Conservation (phyloP, 1,140 invertebrate genomes). For the Leptopilina boulardi region DNA sequence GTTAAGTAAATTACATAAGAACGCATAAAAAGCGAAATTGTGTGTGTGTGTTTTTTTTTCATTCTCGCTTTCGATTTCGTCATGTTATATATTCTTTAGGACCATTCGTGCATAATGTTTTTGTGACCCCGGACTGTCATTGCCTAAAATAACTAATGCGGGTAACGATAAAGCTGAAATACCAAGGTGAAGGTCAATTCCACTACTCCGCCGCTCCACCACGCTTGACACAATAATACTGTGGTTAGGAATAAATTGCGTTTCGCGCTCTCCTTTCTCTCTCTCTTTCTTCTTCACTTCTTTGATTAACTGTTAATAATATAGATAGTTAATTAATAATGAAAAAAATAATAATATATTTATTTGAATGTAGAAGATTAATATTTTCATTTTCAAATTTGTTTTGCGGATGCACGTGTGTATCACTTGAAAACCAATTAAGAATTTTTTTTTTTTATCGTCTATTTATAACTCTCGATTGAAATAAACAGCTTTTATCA, state of each 20-base stretch:
- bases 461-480: neutral
- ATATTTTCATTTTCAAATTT: neutral
- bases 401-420: neutral
- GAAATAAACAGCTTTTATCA: neutral
- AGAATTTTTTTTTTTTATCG: slow-evolving; percentile 15
- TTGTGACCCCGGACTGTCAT: slow-evolving; percentile 64
- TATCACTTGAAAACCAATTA: neutral
- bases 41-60: neutral
- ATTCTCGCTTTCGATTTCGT: neutral
- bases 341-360: no score
- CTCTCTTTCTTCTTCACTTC: neutral
- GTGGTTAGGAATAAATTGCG: neutral
- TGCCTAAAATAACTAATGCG: slow-evolving; percentile 67
- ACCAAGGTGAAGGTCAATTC: slow-evolving; percentile 63
- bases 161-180: slow-evolving; percentile 49
- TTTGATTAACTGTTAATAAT: neutral
- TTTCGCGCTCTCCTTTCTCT: slow-evolving; percentile 22
- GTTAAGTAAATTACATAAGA: slow-evolving; percentile 26
- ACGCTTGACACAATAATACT: neutral
- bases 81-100: slow-evolving; percentile 17
- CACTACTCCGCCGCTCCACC: slow-evolving; percentile 40
- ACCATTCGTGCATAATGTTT: slow-evolving; percentile 55
- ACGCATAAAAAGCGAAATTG: neutral
- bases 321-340: slow-evolving; percentile 20
- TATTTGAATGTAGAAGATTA: neutral